Evolutionary conservation across 2,113 vertebrate genomes (phyloP), one percentile per base, ranked within the genome.

Genomic region (Pygoscelis antarcticus): DNA sequence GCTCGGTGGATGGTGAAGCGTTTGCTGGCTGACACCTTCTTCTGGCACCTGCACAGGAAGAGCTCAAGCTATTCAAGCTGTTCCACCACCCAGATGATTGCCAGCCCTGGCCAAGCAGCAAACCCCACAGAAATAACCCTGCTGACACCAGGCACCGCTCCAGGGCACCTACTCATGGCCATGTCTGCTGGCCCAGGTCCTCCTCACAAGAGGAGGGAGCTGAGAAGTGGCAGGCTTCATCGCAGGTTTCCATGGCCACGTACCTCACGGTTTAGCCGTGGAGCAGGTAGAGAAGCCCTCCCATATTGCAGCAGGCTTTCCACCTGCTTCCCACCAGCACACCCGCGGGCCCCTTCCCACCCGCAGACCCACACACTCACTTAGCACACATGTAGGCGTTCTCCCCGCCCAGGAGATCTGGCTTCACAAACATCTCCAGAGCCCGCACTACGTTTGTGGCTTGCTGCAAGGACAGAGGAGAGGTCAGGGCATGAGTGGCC

Each of bases 361-460:
- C 81, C 10, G 1, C 66, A 34, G 80, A 49, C 52, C 80, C 23
- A 1, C 54, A 34, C 10, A 98, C 99, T 99, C 97, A 99, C 99
- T 98, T 99, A 72, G 98, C 98, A 89, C 99, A 99, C 99, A 99
- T 99, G 96, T 99, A 99, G 78, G 99, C 99, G 3, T 99, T 99
- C 87, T 99, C 99, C 30, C 99, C 99, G 3, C 98, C 99, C 87
- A 99, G 98, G 69, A 99, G 92, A 16, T 99, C 99, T 0, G 99
- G 98, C 86, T 98, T 99, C 83, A 99, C 99, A 54, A 99, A 99
- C 40, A 99, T 97, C 71, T 99, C 99, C 96, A 99, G 97, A 0
- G 99, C 99, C 14, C 98, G 98, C 55, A 98, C 98, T 1, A 99
- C 99, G 87, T 99, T 99, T 6, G 98, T 96, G 0, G 99, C 98